phyloP scores from a whole-genome alignment of 1,140 invertebrate species.

The Sycophaga agraensis region DNA sequence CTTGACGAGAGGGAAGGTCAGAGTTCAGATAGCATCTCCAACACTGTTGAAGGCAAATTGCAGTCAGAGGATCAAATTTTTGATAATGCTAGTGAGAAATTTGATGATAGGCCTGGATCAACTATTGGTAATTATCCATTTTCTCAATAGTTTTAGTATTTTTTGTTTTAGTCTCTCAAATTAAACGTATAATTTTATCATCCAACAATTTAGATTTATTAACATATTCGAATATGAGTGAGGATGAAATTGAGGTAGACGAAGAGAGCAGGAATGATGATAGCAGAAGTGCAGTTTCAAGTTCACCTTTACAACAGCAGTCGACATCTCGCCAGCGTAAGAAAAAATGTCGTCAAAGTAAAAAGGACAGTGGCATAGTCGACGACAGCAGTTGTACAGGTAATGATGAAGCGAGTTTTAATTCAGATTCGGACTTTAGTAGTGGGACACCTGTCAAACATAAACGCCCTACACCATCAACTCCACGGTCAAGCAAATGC shows the following conservation, averaged over 20 bases:
- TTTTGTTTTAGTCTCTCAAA: neutral
- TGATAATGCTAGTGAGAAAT: neutral
- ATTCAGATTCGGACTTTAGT: constrained; percentile 27
- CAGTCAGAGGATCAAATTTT: neutral
- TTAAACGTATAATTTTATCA: neutral
- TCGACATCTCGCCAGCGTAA: neutral
- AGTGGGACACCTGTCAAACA: constrained; percentile 22
- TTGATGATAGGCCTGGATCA: neutral
- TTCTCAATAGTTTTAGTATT: neutral
- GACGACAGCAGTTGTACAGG: constrained; percentile 30
- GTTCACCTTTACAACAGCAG: neutral
- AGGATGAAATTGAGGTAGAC: constrained; percentile 37
- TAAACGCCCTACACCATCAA: neutral
- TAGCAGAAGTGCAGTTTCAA: constrained; percentile 27
- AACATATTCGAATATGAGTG: constrained; percentile 32
- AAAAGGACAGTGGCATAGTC: constrained; percentile 35
- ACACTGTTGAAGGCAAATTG: constrained; percentile 20
- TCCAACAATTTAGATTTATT: neutral
- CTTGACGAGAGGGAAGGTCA: constrained; percentile 4
- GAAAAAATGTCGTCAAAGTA: neutral
- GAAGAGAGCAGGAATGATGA: constrained; percentile 41
- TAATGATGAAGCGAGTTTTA: constrained; percentile 34
- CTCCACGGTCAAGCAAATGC: no score
- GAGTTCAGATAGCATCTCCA: constrained; percentile 16
- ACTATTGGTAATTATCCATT: constrained; percentile 1